These are phyloP conservation scores for Leptinotarsa lineolata DNA, from an alignment of 1,140 invertebrate genomes.

Conservation along the genomic window DNA sequence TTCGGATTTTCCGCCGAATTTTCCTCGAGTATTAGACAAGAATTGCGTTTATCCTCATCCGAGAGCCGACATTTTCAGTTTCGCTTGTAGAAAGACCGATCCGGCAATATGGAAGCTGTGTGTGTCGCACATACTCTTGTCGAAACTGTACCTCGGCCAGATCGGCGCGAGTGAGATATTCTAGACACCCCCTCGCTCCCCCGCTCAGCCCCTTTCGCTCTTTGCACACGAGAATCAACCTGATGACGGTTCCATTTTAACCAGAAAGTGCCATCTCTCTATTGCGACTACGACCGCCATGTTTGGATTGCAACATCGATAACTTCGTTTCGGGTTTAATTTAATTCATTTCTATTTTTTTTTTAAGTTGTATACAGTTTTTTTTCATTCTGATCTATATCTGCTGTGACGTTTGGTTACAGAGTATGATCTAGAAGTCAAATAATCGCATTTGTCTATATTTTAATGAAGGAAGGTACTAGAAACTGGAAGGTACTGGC, in stretches of 20 bases:
- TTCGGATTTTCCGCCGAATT: neutral
- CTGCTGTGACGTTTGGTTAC: too few relatives aligned
- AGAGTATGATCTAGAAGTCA: too few relatives aligned
- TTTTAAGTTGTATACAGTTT: neutral
- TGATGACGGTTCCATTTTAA: conserved; percentile 48
- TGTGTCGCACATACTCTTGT: conserved; percentile 50
- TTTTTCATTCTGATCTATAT: neutral
- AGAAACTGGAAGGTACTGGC: too few relatives aligned
- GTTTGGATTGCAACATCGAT: conserved; percentile 2
- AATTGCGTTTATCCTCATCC: conserved; percentile 1
- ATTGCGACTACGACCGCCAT: conserved; percentile 11
- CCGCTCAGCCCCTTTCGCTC: conserved; percentile 20
- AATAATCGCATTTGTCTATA: too few relatives aligned
- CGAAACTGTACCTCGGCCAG: conserved; percentile 45
- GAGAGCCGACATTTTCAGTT: conserved; percentile 12
- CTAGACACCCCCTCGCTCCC: conserved; percentile 38
- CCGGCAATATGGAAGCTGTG: conserved; percentile 34
- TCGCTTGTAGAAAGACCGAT: conserved; percentile 18
- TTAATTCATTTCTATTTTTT: neutral
- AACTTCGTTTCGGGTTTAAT: neutral
- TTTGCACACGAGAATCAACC: conserved; percentile 38
- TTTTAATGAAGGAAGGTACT: too few relatives aligned
- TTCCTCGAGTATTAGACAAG: neutral
- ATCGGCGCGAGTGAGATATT: conserved; percentile 50
- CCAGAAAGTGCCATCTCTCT: conserved; percentile 23